Conservation (phyloP, 92 coral and sea anemone genomes). For the Zoanthus sansibaricus region DNA sequence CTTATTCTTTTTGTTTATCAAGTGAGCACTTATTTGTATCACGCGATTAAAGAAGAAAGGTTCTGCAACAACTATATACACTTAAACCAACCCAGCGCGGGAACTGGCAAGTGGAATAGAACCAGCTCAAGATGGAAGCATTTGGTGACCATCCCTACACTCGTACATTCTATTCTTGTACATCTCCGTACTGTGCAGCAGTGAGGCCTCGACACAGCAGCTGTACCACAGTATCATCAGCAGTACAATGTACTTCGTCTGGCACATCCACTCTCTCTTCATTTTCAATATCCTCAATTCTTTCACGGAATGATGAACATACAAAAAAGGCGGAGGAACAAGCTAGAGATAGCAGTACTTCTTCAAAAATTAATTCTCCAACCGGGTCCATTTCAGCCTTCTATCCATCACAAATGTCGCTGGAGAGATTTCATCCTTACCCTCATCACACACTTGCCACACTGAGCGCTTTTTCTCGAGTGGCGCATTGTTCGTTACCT, state of each 20-base stretch:
- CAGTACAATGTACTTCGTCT: slow-evolving; percentile 54
- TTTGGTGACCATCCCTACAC: slow-evolving; percentile 67
- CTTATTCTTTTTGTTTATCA: background rate
- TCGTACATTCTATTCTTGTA: slow-evolving; percentile 76
- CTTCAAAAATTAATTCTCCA: slow-evolving; percentile 50
- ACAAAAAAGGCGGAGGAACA: slow-evolving; percentile 50
- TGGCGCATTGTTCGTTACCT: slow-evolving; percentile 45
- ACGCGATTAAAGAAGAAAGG: background rate
- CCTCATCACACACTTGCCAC: slow-evolving; percentile 70
- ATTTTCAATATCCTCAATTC: slow-evolving; percentile 84
- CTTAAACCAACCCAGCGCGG: too few relatives aligned
- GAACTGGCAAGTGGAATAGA: background rate
- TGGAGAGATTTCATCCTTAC: slow-evolving; percentile 87
- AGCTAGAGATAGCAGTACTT: slow-evolving; percentile 13
- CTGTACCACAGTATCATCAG: slow-evolving; percentile 47
- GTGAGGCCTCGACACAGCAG: slow-evolving; percentile 53
- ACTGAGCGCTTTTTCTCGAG: slow-evolving; percentile 70
- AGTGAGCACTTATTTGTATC: background rate
- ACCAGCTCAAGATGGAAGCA: slow-evolving; percentile 65
- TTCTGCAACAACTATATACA: background rate
- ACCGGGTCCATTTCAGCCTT: slow-evolving; percentile 45
- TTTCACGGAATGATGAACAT: slow-evolving; percentile 78
- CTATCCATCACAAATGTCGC: slow-evolving; percentile 63
- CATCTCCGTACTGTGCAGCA: slow-evolving; percentile 81
- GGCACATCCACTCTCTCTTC: slow-evolving; percentile 56